Evolutionary conservation across 1,140 invertebrate genomes (phyloP).

Genomic region (Drosophila pectinifera): DNA sequence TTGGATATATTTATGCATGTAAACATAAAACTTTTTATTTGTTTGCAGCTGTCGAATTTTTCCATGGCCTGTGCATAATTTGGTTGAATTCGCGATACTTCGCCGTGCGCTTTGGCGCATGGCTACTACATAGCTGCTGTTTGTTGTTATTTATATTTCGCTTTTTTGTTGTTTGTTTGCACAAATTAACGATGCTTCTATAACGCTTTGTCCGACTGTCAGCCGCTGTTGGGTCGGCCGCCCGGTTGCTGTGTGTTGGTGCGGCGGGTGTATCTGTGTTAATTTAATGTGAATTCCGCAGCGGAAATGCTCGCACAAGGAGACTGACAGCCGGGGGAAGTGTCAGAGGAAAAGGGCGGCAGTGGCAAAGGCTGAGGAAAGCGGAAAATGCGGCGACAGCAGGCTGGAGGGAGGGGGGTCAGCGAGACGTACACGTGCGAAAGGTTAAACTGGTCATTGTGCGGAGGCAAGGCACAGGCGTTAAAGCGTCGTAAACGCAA

Average conservation of each 20-base stretch:
- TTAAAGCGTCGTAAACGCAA: constrained; percentile 65
- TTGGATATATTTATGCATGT: constrained; percentile 30
- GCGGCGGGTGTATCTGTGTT: constrained; percentile 53
- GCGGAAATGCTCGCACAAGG: constrained; percentile 70
- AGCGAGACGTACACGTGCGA: constrained; percentile 57
- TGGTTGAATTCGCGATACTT: constrained; percentile 11
- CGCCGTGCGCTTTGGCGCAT: constrained; percentile 1
- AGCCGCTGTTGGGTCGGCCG: constrained; percentile 8
- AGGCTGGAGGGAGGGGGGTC: background rate
- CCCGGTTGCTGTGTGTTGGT: constrained; percentile 1
- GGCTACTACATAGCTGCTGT: constrained; percentile 4
- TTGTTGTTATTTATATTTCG: constrained; percentile 26
- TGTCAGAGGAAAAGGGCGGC: constrained; percentile 22
- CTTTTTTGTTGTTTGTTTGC: constrained; percentile 62
- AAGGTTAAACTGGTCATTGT: constrained; percentile 78
- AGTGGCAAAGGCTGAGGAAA: background rate
- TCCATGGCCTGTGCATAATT: constrained; percentile 51
- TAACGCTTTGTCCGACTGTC: constrained; percentile 44
- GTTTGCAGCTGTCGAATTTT: constrained; percentile 53
- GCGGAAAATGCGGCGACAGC: constrained; percentile 3
- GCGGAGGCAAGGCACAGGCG: constrained; percentile 50
- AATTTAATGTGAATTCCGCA: constrained; percentile 80
- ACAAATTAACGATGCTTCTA: constrained; percentile 79
- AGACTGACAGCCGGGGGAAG: constrained; percentile 20
- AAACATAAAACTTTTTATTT: constrained; percentile 47